Percentiles rank a stretch among this genome's conserved stretches.
Evolutionary conservation across 2,888 invertebrate species (phyloP).

Genomic region (Taenaris catops): DNA sequence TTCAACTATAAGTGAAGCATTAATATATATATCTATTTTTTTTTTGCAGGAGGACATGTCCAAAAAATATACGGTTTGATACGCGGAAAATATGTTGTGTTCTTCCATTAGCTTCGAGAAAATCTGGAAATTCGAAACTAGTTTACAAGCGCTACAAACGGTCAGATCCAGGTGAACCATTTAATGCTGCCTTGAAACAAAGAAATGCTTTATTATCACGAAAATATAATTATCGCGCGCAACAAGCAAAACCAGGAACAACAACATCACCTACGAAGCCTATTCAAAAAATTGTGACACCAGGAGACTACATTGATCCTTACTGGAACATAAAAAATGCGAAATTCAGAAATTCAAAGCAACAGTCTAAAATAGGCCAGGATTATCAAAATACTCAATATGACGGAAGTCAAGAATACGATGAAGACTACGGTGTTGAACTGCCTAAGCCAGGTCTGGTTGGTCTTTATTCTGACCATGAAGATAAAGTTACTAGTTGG

Average conservation of each 20-base stretch:
- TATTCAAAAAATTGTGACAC: conserved; percentile 37
- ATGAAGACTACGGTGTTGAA: conserved; percentile 51
- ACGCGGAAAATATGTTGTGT: conserved; percentile 44
- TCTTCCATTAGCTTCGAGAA: conserved; percentile 31
- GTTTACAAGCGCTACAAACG: conserved; percentile 28
- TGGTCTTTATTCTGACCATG: conserved; percentile 57
- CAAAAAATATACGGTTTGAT: conserved; percentile 21
- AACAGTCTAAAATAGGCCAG: conserved; percentile 18
- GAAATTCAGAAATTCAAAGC: conserved; percentile 34
- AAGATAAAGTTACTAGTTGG: conserved; percentile 37
- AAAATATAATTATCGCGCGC: conserved; percentile 32
- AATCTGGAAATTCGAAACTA: conserved; percentile 34
- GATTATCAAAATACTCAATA: conserved; percentile 29
- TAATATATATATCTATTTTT: no score
- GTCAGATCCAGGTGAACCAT: conserved; percentile 30
- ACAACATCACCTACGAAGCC: conserved; percentile 26
- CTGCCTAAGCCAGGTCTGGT: conserved; percentile 59
- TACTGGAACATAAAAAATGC: conserved; percentile 63
- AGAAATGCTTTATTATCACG: conserved; percentile 45
- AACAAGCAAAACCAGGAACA: conserved; percentile 29
- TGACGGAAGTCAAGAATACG: conserved; percentile 39
- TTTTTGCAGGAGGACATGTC: conserved; percentile 29
- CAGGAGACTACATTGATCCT: conserved; percentile 49
- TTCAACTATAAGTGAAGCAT: no score
- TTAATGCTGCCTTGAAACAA: conserved; percentile 40